Evolutionary conservation across 2,797 vertebrate genomes (phyloP).

Genomic region (Brotula barbata): DNA sequence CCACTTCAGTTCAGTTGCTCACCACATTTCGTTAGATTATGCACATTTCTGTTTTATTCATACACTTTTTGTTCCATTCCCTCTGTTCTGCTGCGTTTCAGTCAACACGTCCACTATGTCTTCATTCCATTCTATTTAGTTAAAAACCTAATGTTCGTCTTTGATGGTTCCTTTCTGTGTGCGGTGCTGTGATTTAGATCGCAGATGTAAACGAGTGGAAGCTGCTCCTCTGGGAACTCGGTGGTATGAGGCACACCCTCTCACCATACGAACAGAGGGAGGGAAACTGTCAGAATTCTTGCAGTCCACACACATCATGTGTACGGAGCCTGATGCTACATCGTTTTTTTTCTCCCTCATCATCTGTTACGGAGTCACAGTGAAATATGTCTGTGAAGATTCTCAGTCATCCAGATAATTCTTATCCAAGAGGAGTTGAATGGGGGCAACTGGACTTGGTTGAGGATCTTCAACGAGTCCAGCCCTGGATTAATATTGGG

Average conservation of each 20-base stretch:
- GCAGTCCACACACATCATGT: slow-evolving; percentile 22
- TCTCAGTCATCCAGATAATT: no score
- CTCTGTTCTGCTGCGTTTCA: background rate
- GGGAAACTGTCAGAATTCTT: slow-evolving; percentile 24
- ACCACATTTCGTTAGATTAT: no score
- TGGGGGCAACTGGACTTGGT: no score
- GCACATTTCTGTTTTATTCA: no score
- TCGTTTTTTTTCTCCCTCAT: slow-evolving; percentile 9
- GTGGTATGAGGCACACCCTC: slow-evolving; percentile 32
- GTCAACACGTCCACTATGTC: no score
- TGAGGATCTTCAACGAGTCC: no score
- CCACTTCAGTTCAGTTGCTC: no score
- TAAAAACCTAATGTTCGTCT: no score
- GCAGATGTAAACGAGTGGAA: slow-evolving; percentile 31
- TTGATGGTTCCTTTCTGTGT: no score
- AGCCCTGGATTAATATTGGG: no score
- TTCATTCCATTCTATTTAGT: background rate
- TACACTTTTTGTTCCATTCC: no score
- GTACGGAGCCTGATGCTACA: slow-evolving; percentile 13
- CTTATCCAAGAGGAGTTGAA: no score
- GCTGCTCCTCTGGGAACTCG: slow-evolving; percentile 20
- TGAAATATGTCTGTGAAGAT: background rate
- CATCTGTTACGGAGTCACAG: background rate
- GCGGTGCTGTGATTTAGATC: slow-evolving; percentile 41
- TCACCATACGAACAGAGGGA: slow-evolving; percentile 17